Base-by-base conservation (phyloP, 2,888 invertebrate species). In the Cistogaster globosa region DNA sequence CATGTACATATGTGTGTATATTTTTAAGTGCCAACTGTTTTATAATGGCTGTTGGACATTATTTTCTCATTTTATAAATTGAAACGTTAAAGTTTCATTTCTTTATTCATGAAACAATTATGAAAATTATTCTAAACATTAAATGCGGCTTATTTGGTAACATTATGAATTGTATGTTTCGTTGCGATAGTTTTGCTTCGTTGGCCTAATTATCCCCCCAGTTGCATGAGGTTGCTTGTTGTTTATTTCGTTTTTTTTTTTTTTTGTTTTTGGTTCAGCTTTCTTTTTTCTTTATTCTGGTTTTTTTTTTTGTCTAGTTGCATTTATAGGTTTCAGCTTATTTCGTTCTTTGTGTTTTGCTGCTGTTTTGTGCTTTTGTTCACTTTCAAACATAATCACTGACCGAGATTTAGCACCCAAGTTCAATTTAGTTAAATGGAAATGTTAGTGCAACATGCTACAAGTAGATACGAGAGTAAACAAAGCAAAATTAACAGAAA, bases 391-490 rank as follows among this genome's bases (percentile, higher is more conserved):
- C 81, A 77, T 57, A 84, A 81, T 81, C 84, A 84, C 62, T 84
- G 84, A 84, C 84, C 84, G 80, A 81, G 77, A 77, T 84, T 84
- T 72, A 58, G 68, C 84, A 84, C 57, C 81, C 84, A 84, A 84
- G 81, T 81, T 84, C 84, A 84, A 84, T 84, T 81, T 68, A 51
- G 68, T 74, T 68, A 68, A 75, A 80, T 74, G 38, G 18, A 67
- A 72, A 60, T 60, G 22, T 72, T 26, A 7, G 32, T 65, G 48
- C 67, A 63, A 20, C 48, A 53, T 75, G 53, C 65, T 22, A 6
- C 53, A 18, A 36, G 22, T 53, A 45, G 62, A 72, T 58, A 36
- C 8, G 20, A 53, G 16, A 18, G 7, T 53, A 20, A 20, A 53
- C 51, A 67, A 57, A 68, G 38, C 72, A 67, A 42, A n/a, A 11